Evolutionary conservation across 2,888 invertebrate genomes (phyloP).

Genomic region (Polydrusus tereticollis): DNA sequence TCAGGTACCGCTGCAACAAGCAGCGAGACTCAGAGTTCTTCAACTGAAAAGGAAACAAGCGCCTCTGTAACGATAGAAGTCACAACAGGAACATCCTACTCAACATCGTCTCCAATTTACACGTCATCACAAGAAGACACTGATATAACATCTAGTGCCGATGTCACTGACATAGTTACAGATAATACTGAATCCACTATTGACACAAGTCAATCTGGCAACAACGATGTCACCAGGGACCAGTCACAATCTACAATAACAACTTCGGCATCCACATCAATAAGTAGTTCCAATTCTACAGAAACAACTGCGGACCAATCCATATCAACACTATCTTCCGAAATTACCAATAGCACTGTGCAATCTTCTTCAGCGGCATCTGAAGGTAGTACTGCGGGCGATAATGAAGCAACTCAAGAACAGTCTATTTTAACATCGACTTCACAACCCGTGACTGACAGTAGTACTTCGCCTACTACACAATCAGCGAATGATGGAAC

Average conservation of each 20-base stretch:
- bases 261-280: not conserved
- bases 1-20: not conserved
- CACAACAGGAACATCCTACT: no score
- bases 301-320: constrained; percentile 6
- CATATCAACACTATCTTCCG: not conserved
- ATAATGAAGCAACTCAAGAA: not conserved
- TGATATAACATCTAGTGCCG: no score
- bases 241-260: not conserved
- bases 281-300: not conserved
- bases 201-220: not conserved
- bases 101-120: no score
- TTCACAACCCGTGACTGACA: constrained; percentile 2
- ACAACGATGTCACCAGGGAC: not conserved
- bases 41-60: no score
- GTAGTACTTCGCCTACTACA: not conserved
- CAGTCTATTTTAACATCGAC: not conserved
- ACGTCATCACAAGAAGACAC: no score
- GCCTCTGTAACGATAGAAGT: no score
- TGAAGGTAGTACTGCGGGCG: not conserved
- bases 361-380: not conserved
- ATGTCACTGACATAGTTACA: no score
- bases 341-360: not conserved
- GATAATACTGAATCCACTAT: no score
- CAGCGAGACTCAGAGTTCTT: not conserved
- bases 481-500: not conserved